Base-by-base conservation (phyloP, 2,888 invertebrate species). In the Cordylochernes scorpioides region DNA sequence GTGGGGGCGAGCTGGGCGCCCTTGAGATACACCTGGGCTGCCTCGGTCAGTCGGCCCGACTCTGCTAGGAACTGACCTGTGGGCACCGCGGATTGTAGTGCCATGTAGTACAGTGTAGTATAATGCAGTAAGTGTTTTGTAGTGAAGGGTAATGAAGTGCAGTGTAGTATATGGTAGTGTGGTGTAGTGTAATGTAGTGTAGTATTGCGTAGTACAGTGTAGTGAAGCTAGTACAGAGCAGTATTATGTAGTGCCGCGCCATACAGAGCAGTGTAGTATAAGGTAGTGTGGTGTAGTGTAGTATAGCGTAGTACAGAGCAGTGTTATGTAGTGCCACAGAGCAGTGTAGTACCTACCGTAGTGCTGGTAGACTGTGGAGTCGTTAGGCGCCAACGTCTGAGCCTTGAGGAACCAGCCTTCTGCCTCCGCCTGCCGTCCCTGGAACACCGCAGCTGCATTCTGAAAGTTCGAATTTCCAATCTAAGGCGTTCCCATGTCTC, bases 391-490 rank as follows among this genome's bases (percentile, higher is more conserved):
- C 44, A 84, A 57, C 41, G 65, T 61, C 42, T 74, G 62, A 15
- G 82, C 84, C 51, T 72, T 71, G 47, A 70, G 64, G 52, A 78
- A 82, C 77, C 77, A 78, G 48, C 68, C 62, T 54, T 82, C 82
- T 1, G 84, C 82, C 54, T 80, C 80, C 31, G 65, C 59, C 33
- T 67, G 61, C 47, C 77, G 64, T 48, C 74, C 75, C 37, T 37
- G 17, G 8, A 28, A 29, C 28, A 19, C 5, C 21, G 21, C 21
- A 19, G 10, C 10, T 19, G 10, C 10, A n/a, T 2, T 19, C 21
- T 2, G 10, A 10, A 19, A 2, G 9, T 9, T n/a, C 2, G 21
- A 19, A 19, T n/a, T 2, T 10, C 2, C n/a, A 19, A 19, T 19
- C n/a, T 19, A 19, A 19, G 10, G 10, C 2, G 21, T 19, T 2